These are phyloP conservation scores for Cryptocephalus moraei DNA, from an alignment of 2,888 invertebrate species.

Conservation along the genomic window DNA sequence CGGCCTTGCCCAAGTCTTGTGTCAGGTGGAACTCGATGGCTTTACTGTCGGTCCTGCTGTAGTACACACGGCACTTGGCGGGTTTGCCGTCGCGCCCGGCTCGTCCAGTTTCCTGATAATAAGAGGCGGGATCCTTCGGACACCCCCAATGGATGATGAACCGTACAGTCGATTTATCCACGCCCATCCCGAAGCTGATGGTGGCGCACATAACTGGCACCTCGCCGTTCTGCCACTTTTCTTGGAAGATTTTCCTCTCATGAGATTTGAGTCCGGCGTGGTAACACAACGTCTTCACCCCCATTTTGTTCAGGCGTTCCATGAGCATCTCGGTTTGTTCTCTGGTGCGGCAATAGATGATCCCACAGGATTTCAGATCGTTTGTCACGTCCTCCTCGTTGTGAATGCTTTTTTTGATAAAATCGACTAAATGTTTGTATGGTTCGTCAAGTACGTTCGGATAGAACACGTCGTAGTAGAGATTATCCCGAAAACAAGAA, in stretches of 20 bases:
- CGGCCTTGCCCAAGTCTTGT: slow-evolving; percentile 54
- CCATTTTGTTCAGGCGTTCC: slow-evolving; percentile 58
- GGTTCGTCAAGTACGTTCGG: slow-evolving; percentile 77
- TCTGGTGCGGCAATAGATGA: slow-evolving; percentile 54
- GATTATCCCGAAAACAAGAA: slow-evolving; percentile 83
- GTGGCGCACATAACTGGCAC: slow-evolving; percentile 91
- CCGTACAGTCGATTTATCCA: slow-evolving; percentile 89
- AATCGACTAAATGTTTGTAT: slow-evolving; percentile 66
- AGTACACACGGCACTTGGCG: slow-evolving; percentile 88
- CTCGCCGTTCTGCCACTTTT: slow-evolving; percentile 84
- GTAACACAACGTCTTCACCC: slow-evolving; percentile 72
- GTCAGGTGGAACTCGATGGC: slow-evolving; percentile 71
- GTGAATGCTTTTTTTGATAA: slow-evolving; percentile 57
- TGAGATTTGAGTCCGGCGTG: slow-evolving; percentile 75
- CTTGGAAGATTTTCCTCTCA: slow-evolving; percentile 71
- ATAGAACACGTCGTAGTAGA: slow-evolving; percentile 90
- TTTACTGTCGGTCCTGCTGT: slow-evolving; percentile 70
- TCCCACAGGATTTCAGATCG: slow-evolving; percentile 24
- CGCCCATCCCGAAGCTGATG: slow-evolving; percentile 98
- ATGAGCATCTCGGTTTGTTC: slow-evolving; percentile 84
- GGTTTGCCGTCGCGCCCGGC: slow-evolving; percentile 91
- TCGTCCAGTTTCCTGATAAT: slow-evolving; percentile 93
- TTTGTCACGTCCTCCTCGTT: slow-evolving; percentile 37
- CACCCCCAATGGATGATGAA: slow-evolving; percentile 96
- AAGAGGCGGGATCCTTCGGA: slow-evolving; percentile 89